Evolutionary conservation across 2,888 invertebrate genomes (phyloP), one percentile per base, ranked within the genome.

Genomic region (Scaptomyza caliginosa): DNA sequence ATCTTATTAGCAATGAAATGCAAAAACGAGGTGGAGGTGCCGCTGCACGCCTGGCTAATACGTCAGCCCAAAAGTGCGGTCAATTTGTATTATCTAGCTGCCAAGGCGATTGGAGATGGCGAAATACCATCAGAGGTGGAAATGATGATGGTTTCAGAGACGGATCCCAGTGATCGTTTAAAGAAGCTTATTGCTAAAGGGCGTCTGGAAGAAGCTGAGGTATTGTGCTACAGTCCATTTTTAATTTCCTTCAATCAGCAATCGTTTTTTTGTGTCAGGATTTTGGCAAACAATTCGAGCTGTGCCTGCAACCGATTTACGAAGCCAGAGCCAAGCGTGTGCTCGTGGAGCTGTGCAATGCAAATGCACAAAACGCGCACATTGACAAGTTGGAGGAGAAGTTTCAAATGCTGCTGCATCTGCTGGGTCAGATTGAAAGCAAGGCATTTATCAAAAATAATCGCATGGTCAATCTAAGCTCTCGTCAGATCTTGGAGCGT

Each of bases 161-260:
- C 91, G 1, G 89, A 91, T 70, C 92, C 92, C 1, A 84, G 81
- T 40, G 89, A 92, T 71, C 88, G 91, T 3, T 86, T 91, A 5
- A 90, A 90, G 28, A 91, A 91, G 71, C 77, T 92, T 0, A 89
- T 92, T 48, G 83, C 88, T n/a, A 90, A 90, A 39, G 91, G 91
- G 3, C 89, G 89, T 43, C 74, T 91, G 10, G 89, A 91, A 48
- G 90, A 91, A 59, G 92, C 92, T 0, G 92, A 92, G 80, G 90
- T 90, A 60, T 2, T 7, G 8, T 17, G 6, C 19, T n/a, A n/a
- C n/a, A 13, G 2, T 13, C n/a, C 13, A 13, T 3, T 32, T 7
- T 3, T n/a, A 4, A 30, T n/a, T n/a, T 7, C 13, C 1, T 7
- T 7, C 7, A 7, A 13, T 13, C 32, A 13, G 6, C 13, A 2